Conservation (phyloP, 2,113 vertebrate genomes). For the Rhineura floridana region DNA sequence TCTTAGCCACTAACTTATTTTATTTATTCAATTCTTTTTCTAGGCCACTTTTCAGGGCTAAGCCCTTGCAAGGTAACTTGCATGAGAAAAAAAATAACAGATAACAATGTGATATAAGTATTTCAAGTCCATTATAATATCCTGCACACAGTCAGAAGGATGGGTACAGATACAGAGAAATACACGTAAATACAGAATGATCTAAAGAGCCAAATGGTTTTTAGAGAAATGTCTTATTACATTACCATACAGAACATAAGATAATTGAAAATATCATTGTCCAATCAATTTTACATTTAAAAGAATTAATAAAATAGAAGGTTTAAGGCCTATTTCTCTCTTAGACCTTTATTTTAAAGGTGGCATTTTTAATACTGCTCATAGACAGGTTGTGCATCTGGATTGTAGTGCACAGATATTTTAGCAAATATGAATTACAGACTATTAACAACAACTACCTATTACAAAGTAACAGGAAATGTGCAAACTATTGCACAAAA, state of each 20-base stretch:
- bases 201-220: conserved; percentile 23
- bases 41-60: not conserved
- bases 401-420: not conserved
- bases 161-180: conserved; percentile 35
- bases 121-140: not conserved
- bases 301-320: conserved; percentile 7
- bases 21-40: not conserved
- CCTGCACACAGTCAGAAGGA: not conserved
- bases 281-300: conserved; percentile 29
- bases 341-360: not conserved
- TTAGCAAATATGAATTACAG: not conserved
- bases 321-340: conserved; percentile 12
- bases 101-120: not conserved
- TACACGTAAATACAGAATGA: conserved; percentile 21
- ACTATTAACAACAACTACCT: not conserved
- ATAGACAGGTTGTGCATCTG: not conserved
- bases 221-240: conserved; percentile 2
- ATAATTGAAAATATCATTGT: conserved; percentile 26
- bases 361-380: not conserved
- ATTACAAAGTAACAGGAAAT: not conserved
- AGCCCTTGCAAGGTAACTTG: not conserved
- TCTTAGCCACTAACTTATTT: not conserved
- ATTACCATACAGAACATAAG: conserved; percentile 7
- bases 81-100: not conserved
- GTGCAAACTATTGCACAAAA: not conserved